A percentile compares a stretch with the other conserved stretches of the same genome.
Conservation (phyloP, 2,888 invertebrate species). For the Lepidochitona cinerea region DNA sequence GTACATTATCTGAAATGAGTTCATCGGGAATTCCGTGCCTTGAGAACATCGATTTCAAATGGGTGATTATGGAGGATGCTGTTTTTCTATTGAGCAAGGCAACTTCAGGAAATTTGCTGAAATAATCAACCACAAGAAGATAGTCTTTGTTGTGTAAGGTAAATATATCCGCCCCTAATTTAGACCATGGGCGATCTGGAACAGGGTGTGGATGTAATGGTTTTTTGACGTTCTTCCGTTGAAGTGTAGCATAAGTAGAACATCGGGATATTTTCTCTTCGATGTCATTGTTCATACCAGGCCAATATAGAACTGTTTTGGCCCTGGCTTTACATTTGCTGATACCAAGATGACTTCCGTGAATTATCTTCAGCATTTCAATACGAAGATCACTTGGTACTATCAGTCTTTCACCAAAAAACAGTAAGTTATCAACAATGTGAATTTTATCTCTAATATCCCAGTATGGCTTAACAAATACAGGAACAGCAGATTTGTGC, state of each 20-base stretch:
- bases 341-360: constrained; percentile 18
- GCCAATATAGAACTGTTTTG: constrained; percentile 24
- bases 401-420: constrained; percentile 13
- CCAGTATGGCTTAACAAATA: constrained; percentile 4
- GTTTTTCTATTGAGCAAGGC: constrained; percentile 14
- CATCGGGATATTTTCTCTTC: background rate
- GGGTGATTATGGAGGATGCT: constrained; percentile 17
- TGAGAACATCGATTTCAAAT: constrained; percentile 5
- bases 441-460: constrained; percentile 15
- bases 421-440: constrained; percentile 10
- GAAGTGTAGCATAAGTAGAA: too few relatives aligned
- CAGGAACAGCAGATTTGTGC: background rate
- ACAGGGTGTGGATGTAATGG: constrained; percentile 19
- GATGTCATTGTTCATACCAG: background rate
- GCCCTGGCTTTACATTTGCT: constrained; percentile 20
- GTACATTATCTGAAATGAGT: constrained; percentile 30
- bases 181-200: constrained; percentile 20
- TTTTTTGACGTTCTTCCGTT: constrained; percentile 20
- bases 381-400: constrained; percentile 10
- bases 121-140: constrained; percentile 26
- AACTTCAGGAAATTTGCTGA: constrained; percentile 22
- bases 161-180: constrained; percentile 24
- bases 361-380: constrained; percentile 15
- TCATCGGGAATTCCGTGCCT: constrained; percentile 11
- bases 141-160: constrained; percentile 14